Base-by-base conservation (phyloP, 2,113 vertebrate genomes). In the Menidia beryllina region DNA sequence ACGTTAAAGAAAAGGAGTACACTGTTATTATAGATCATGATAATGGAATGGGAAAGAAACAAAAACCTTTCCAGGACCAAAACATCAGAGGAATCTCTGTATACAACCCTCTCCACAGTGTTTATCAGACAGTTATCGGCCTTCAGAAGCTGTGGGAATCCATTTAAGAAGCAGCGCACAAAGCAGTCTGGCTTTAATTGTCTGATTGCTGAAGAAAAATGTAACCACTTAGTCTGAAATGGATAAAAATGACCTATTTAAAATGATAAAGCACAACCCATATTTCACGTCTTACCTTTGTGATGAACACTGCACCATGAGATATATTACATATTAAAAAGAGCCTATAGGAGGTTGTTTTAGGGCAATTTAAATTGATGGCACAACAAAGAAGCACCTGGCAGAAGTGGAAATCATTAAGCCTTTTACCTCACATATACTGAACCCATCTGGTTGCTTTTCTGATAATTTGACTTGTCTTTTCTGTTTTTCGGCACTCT, bases 401-500 rank as follows among this genome's bases (percentile, higher is more conserved):
- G 71, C 47, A 47, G 47, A 49, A 64, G 23, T 69, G 58, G 23
- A 54, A 70, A 63, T 77, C 79, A 66, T 13, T 62, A 34, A 69
- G 27, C 38, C 68, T 30, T 55, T 56, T 61, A n/a, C 21, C 24
- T 68, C 27, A 21, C 9, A 30, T 21, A 36, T 61, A 26, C 25
- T 57, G 45, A 27, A 14, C 49, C 65, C n/a, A 56, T 69, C 71
- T 77, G 69, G 69, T 69, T 64, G 51, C 65, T 62, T 78, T 76
- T 43, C 45, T 74, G 77, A 56, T 45, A 51, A 58, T 72, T 45
- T 78, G 66, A 72, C 84, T 78, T 85, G 70, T 75, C 43, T 77
- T 21, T 45, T n/a, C 69, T 45, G 51, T 54, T 58, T 19, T 54
- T 53, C 27, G 24, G 48, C 63, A 56, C 49, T 51, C 47, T 70